phyloP scores from a whole-genome alignment of 2,797 vertebrate species.

The Lepus oiostolus region DNA sequence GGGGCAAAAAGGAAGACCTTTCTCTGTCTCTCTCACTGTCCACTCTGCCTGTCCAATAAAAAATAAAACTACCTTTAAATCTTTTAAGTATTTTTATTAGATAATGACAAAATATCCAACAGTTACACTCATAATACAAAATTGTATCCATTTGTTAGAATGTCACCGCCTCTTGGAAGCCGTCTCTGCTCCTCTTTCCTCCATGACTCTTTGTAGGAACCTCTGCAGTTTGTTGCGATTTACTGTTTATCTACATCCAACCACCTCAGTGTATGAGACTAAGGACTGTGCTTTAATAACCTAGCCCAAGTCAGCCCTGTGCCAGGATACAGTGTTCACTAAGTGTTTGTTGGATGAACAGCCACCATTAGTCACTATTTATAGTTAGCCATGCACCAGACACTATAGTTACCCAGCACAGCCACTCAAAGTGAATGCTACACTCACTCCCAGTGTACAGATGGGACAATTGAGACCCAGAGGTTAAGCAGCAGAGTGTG shows the following conservation, averaged over 20 bases:
- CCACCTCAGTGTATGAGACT: not conserved
- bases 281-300: not conserved
- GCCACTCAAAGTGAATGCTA: not conserved
- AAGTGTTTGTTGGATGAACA: not conserved
- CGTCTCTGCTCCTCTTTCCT: not conserved
- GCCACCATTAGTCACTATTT: not conserved
- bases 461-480: slow-evolving; percentile 30
- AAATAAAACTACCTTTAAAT: no score
- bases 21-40: no score
- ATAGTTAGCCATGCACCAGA: not conserved
- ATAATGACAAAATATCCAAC: not conserved
- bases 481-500: not conserved
- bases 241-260: not conserved
- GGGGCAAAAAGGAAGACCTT: no score
- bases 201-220: not conserved
- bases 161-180: not conserved
- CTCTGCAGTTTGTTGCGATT: not conserved
- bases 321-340: no score
- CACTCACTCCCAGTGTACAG: not conserved
- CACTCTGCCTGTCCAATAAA: no score
- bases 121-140: not conserved
- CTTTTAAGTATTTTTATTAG: no score
- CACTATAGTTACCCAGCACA: not conserved
- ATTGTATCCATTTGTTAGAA: not conserved
- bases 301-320: not conserved